Conservation (phyloP, 2,888 invertebrate genomes). For the Andrena haemorrhoa region DNA sequence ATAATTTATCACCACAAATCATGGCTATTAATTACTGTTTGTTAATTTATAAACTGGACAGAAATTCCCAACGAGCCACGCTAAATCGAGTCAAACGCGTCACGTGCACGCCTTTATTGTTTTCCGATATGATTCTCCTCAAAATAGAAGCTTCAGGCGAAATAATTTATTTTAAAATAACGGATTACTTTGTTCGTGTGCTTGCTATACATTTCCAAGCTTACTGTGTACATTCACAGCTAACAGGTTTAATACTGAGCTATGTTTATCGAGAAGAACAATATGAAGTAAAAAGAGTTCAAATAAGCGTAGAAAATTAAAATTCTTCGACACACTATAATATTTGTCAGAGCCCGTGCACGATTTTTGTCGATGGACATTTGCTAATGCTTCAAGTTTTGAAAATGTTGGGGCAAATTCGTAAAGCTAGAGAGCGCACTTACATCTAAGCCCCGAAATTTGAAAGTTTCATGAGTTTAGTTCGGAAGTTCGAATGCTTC, state of each 20-base stretch:
- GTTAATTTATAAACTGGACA: constrained; percentile 8
- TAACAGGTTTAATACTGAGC: not conserved
- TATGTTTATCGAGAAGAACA: not conserved
- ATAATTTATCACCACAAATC: not conserved
- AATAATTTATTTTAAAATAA: not conserved
- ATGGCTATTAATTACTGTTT: not conserved
- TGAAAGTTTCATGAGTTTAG: not conserved
- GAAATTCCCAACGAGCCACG: not conserved
- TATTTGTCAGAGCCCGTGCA: not conserved
- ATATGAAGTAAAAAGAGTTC: not conserved
- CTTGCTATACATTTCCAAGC: not conserved
- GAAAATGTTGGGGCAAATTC: not conserved
- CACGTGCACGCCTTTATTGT: constrained; percentile 15
- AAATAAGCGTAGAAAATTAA: not conserved
- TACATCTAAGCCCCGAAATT: not conserved
- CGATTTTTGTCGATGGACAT: not conserved
- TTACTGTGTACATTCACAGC: no score
- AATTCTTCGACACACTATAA: not conserved
- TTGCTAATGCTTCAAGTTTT: not conserved
- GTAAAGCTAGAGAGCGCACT: not conserved
- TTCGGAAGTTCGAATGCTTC: constrained; percentile 1
- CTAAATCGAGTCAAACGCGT: constrained; percentile 9
- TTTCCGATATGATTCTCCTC: constrained; percentile 18
- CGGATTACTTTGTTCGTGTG: not conserved
- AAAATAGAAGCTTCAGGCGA: not conserved